Conservation (phyloP, 2,113 vertebrate genomes). For the Sinocyclocheilus rhinocerous region DNA sequence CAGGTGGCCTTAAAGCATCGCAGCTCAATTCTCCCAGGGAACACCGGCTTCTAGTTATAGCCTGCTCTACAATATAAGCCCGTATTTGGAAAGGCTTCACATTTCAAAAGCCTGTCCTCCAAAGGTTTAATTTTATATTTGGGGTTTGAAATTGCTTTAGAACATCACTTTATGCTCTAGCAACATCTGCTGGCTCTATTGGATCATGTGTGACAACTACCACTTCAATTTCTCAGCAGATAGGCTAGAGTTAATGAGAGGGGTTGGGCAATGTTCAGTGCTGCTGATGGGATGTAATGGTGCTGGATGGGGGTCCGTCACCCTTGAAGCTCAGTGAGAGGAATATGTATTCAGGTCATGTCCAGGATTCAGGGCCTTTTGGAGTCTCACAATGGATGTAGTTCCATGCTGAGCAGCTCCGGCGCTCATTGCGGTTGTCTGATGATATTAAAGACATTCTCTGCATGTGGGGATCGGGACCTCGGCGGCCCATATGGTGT, state of each 20-base stretch:
- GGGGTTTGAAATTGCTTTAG: slow-evolving; percentile 17
- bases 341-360: slow-evolving; percentile 29
- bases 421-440: background rate
- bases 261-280: background rate
- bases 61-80: slow-evolving; percentile 27
- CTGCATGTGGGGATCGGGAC: background rate
- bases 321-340: slow-evolving; percentile 11
- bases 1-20: slow-evolving; percentile 43
- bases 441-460: slow-evolving; percentile 9
- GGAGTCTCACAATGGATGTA: background rate
- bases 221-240: slow-evolving; percentile 14
- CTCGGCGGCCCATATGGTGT: background rate
- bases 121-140: slow-evolving; percentile 16
- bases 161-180: slow-evolving; percentile 1
- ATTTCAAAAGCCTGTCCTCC: slow-evolving; percentile 14
- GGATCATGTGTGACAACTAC: slow-evolving; percentile 6
- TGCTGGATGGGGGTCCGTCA: slow-evolving; percentile 25
- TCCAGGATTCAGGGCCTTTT: slow-evolving; percentile 4
- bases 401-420: background rate
- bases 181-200: slow-evolving; percentile 14
- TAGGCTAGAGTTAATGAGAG: slow-evolving; percentile 38
- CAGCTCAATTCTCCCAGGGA: slow-evolving; percentile 37
- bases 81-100: slow-evolving; percentile 19
- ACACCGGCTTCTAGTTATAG: slow-evolving; percentile 24
- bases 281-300: slow-evolving; percentile 26